These are phyloP conservation scores for Danio kyathit DNA, from an alignment of 2,797 vertebrate species.

Conservation along the genomic window DNA sequence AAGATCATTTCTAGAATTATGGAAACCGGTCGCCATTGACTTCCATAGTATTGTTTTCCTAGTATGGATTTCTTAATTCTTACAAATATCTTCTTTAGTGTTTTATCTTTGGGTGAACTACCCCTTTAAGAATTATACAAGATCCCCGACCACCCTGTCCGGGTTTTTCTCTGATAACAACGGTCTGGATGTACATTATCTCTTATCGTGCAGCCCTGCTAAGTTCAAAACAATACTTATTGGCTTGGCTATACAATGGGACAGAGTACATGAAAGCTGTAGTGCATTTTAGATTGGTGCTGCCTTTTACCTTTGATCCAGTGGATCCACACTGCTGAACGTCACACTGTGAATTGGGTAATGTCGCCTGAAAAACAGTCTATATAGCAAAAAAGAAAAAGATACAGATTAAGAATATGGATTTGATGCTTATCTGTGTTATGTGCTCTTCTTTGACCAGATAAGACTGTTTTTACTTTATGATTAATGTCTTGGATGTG, in stretches of 20 bases:
- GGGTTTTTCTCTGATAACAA: too few species aligned
- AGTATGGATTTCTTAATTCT: too few species aligned
- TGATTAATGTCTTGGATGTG: slow-evolving; percentile 4
- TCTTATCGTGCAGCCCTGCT: too few species aligned
- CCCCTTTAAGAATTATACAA: too few species aligned
- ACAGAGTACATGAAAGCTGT: not conserved
- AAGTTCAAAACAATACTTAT: not conserved
- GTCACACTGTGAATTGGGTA: slow-evolving; percentile 91
- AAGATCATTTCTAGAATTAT: too few species aligned
- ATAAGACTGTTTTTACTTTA: slow-evolving; percentile 12
- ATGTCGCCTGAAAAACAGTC: slow-evolving; percentile 93
- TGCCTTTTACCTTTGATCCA: slow-evolving; percentile 85
- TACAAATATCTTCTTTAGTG: too few species aligned
- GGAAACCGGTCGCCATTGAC: too few species aligned
- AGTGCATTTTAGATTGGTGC: not conserved
- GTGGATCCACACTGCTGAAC: slow-evolving; percentile 90
- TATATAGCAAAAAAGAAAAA: slow-evolving; percentile 61
- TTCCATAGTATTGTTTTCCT: too few species aligned
- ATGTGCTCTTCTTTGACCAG: not conserved
- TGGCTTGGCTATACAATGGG: not conserved
- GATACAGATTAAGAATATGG: not conserved
- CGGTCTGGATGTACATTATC: too few species aligned
- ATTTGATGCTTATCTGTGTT: not conserved
- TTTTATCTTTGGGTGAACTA: too few species aligned
- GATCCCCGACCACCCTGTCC: too few species aligned